Percentiles rank a stretch among this genome's conserved stretches.
Conservation (phyloP, 2,888 invertebrate genomes). For the Aplocera efformata region DNA sequence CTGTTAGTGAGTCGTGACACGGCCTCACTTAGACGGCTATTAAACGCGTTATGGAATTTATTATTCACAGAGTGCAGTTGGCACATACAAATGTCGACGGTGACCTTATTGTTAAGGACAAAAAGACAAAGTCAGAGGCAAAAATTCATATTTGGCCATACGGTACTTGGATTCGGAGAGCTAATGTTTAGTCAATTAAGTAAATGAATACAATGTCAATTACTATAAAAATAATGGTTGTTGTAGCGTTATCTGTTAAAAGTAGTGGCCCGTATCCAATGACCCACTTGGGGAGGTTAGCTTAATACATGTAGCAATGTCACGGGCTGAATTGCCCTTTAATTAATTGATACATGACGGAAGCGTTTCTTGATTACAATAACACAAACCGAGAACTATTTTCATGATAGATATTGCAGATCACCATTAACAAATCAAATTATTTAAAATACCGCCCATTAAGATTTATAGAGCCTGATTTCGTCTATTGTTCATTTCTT, state of each 20-base stretch:
- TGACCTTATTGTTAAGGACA: constrained; percentile 17
- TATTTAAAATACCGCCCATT: no score
- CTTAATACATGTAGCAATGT: constrained; percentile 33
- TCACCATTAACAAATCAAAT: no score
- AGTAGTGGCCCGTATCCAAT: constrained; percentile 31
- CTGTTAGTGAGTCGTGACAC: constrained; percentile 26
- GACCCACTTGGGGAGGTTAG: constrained; percentile 31
- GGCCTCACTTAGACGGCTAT: constrained; percentile 23
- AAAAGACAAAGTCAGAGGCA: constrained; percentile 15
- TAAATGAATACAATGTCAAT: constrained; percentile 16
- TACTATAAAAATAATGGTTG: constrained; percentile 21
- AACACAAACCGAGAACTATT: not conserved
- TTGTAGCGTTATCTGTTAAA: constrained; percentile 25
- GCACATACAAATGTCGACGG: constrained; percentile 20
- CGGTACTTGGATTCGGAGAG: constrained; percentile 11
- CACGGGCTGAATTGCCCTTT: constrained; percentile 44
- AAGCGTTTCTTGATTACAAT: not conserved
- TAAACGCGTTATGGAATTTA: constrained; percentile 25
- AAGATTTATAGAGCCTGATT: no score
- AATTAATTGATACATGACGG: no score
- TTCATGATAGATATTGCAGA: not conserved
- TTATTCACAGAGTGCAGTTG: constrained; percentile 22
- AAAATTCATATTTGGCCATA: constrained; percentile 12
- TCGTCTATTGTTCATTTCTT: constrained; percentile 27
- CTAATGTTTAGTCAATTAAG: constrained; percentile 12